phyloP scores from a whole-genome alignment of 2,113 vertebrate genomes.

The Coryphaenoides rupestris region DNA sequence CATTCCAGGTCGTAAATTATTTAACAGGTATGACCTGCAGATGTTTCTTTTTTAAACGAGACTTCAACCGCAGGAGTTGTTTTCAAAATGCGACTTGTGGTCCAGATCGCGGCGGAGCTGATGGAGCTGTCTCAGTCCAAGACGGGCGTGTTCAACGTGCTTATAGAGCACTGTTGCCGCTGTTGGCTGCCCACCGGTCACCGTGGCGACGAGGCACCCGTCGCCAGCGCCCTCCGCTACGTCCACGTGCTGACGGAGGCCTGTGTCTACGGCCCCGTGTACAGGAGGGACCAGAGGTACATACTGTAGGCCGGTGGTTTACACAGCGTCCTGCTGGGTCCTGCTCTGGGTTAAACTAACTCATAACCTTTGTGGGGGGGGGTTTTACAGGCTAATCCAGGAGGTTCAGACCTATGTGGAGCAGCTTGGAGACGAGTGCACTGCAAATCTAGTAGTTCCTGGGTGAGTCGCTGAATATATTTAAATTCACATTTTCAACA shows the following conservation, averaged over 20 bases:
- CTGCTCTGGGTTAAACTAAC: no score
- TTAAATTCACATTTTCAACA: no score
- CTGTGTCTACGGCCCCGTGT: slow-evolving; percentile 87
- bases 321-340: neutral
- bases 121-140: slow-evolving; percentile 84
- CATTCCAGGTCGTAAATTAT: no score
- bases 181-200: slow-evolving; percentile 75
- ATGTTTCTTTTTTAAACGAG: neutral
- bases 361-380: neutral
- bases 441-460: slow-evolving; percentile 74
- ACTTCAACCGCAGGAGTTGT: neutral
- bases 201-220: slow-evolving; percentile 19
- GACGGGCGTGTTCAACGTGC: slow-evolving; percentile 84
- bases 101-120: slow-evolving; percentile 80
- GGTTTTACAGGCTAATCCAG: slow-evolving; percentile 77
- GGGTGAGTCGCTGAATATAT: slow-evolving; percentile 36
- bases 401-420: slow-evolving; percentile 87
- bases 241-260: slow-evolving; percentile 81
- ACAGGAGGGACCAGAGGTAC: slow-evolving; percentile 91
- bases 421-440: slow-evolving; percentile 79
- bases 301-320: neutral
- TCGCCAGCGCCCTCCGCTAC: slow-evolving; percentile 69
- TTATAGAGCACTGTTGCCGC: slow-evolving; percentile 83
- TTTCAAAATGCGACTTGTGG: slow-evolving; percentile 11
- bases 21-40: neutral